Conservation (phyloP, 2,797 vertebrate species). For the Garrulus glandarius region DNA sequence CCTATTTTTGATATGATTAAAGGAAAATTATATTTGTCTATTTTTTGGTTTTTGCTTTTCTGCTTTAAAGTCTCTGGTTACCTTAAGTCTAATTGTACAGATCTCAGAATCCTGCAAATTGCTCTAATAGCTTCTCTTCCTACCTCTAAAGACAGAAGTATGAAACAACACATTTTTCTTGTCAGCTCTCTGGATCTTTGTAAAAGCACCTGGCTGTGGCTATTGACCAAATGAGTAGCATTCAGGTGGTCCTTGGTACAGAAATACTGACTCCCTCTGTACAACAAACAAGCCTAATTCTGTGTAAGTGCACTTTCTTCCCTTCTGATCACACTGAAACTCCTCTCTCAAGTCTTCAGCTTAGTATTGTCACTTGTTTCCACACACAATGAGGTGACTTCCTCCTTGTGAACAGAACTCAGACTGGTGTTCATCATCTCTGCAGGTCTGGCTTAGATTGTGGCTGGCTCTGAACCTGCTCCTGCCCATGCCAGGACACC, state of each 20-base stretch:
- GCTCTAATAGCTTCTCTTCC: not conserved
- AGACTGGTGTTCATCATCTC: not conserved
- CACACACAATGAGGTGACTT: not conserved
- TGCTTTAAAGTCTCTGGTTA: not conserved
- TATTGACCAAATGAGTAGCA: not conserved
- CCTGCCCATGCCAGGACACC: not conserved
- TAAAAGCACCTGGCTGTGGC: not conserved
- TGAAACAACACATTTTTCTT: not conserved
- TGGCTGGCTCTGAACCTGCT: not conserved
- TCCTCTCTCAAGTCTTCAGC: not conserved
- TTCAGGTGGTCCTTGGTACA: not conserved
- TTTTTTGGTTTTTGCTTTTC: not conserved
- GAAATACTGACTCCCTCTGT: not conserved
- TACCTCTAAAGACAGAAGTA: not conserved
- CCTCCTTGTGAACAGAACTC: not conserved
- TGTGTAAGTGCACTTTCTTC: not conserved
- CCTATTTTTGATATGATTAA: not conserved
- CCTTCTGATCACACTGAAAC: not conserved
- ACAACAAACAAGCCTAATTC: not conserved
- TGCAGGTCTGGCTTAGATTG: not conserved
- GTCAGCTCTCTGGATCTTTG: not conserved
- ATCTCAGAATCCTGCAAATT: not conserved
- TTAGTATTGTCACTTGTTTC: not conserved
- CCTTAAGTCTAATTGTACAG: not conserved
- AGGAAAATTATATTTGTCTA: not conserved